A percentile compares a stretch with the other conserved stretches of the same genome.
Conservation (phyloP, 2,113 vertebrate genomes). For the Spermophilus dauricus region DNA sequence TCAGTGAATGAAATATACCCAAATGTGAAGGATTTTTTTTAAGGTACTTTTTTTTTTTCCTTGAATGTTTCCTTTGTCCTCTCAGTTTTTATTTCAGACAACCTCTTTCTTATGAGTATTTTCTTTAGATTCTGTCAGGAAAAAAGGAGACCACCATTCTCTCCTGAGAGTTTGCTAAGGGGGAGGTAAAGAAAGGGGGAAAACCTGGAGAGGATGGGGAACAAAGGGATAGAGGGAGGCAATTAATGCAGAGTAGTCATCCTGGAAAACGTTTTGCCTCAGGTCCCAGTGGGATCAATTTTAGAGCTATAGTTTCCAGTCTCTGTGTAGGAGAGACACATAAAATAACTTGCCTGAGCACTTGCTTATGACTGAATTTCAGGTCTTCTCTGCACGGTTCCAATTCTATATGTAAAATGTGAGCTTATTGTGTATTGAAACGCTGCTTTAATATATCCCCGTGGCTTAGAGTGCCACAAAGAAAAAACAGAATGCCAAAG, state of each 20-base stretch:
- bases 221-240: conserved; percentile 29
- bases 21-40: conserved; percentile 36
- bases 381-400: conserved; percentile 33
- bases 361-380: conserved; percentile 59
- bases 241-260: background rate
- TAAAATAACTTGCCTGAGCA: conserved; percentile 43
- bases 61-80: conserved; percentile 7
- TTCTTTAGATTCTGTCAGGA: conserved; percentile 12
- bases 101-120: conserved; percentile 27
- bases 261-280: conserved; percentile 55
- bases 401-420: conserved; percentile 51
- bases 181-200: background rate
- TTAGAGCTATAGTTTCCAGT: conserved; percentile 61
- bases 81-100: conserved; percentile 17
- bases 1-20: conserved; percentile 18
- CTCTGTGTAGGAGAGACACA: conserved; percentile 52
- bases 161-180: conserved; percentile 41
- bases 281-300: conserved; percentile 73
- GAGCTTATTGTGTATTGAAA: conserved; percentile 56
- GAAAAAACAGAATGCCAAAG: conserved; percentile 48
- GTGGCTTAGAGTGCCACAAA: conserved; percentile 41
- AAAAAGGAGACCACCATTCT: background rate
- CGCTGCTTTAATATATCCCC: conserved; percentile 2
- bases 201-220: background rate
- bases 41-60: conserved; percentile 38